These are phyloP conservation scores for Ips nitidus DNA, from an alignment of 1,140 invertebrate species.

Conservation along the genomic window DNA sequence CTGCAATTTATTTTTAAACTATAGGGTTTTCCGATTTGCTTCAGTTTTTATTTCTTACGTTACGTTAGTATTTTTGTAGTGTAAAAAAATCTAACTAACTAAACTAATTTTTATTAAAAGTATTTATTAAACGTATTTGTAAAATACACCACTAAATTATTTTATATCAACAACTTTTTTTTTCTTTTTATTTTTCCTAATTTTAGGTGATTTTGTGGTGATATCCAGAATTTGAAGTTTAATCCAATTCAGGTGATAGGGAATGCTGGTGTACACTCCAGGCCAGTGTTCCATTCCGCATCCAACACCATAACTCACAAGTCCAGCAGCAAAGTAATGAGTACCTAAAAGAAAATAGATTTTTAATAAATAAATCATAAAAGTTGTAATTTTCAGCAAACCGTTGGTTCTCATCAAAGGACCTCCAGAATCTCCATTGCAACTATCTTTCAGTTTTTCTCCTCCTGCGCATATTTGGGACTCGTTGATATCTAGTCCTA, in stretches of 20 bases:
- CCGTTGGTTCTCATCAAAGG: slow-evolving; percentile 56
- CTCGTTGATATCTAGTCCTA: slow-evolving; percentile 34
- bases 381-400: neutral
- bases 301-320: slow-evolving; percentile 63
- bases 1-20: no score
- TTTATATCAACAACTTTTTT: no score
- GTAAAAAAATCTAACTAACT: no score
- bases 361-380: neutral
- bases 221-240: slow-evolving; percentile 24
- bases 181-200: neutral
- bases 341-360: slow-evolving; percentile 23
- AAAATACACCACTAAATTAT: no score
- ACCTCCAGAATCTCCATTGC: slow-evolving; percentile 63
- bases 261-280: slow-evolving; percentile 64
- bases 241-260: slow-evolving; percentile 57
- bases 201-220: slow-evolving; percentile 4
- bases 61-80: no score
- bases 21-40: no score
- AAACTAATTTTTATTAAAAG: no score
- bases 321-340: slow-evolving; percentile 52
- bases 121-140: no score
- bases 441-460: slow-evolving; percentile 54
- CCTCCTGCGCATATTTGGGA: slow-evolving; percentile 58
- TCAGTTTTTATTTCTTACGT: no score
- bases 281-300: slow-evolving; percentile 60